Percentiles rank a stretch among this genome's conserved stretches.
Conservation (phyloP, 2,113 vertebrate species). For the Burhinus oedicnemus region DNA sequence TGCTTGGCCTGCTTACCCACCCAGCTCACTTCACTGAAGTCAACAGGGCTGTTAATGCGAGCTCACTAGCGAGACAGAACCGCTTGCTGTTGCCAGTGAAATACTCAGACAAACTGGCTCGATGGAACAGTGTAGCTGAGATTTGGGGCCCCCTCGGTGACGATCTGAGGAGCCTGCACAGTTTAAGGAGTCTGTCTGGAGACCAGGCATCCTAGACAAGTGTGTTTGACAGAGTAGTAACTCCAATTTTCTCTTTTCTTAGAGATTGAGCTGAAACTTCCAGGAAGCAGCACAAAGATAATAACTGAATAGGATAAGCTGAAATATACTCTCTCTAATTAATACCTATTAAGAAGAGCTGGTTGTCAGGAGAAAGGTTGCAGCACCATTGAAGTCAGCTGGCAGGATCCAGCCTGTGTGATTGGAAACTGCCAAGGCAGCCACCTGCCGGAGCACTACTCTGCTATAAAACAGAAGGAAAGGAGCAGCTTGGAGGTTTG, state of each 20-base stretch:
- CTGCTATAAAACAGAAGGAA: neutral
- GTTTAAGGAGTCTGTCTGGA: neutral
- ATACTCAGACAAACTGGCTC: neutral
- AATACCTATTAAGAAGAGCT: neutral
- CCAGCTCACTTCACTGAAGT: neutral
- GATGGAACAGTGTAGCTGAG: neutral
- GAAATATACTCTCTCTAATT: neutral
- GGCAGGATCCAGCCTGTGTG: neutral
- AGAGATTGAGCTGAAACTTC: neutral
- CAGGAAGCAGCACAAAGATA: neutral
- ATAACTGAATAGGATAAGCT: neutral
- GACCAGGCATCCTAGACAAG: no score
- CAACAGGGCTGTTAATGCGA: neutral
- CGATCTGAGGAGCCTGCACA: neutral
- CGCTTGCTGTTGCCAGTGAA: neutral
- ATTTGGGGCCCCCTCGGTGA: no score
- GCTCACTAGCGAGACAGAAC: neutral
- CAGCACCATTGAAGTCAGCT: neutral
- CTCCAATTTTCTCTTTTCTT: neutral
- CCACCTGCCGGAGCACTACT: neutral
- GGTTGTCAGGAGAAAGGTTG: neutral
- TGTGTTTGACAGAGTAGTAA: neutral
- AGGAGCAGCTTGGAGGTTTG: neutral
- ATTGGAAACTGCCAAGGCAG: neutral
- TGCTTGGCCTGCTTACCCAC: neutral